These are phyloP conservation scores for Bagarius yarrelli DNA, from an alignment of 2,113 vertebrate genomes.

Conservation along the genomic window DNA sequence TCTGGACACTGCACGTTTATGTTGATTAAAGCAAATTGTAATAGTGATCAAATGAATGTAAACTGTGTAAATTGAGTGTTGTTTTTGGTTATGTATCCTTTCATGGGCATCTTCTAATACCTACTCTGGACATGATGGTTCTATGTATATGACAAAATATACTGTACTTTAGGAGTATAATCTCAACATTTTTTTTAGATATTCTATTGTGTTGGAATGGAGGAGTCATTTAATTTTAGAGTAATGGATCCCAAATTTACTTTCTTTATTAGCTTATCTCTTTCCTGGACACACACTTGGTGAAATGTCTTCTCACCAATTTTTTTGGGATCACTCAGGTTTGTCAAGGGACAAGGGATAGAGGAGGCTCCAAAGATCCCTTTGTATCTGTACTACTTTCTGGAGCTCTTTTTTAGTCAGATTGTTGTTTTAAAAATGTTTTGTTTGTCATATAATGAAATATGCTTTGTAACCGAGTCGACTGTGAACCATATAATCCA, in stretches of 20 bases:
- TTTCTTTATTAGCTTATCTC: constrained; percentile 5
- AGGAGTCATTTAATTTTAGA: not conserved
- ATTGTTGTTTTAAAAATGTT: not conserved
- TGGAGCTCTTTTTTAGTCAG: not conserved
- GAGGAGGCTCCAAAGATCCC: not conserved
- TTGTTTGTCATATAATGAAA: not conserved
- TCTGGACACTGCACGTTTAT: no score
- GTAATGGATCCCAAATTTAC: not conserved
- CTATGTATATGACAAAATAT: no score
- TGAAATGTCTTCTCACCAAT: not conserved
- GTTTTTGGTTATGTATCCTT: not conserved
- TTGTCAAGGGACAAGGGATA: not conserved
- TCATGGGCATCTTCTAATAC: not conserved
- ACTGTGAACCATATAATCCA: not conserved
- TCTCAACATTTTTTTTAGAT: not conserved
- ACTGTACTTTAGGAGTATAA: no score
- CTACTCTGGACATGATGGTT: no score
- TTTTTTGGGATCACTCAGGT: not conserved
- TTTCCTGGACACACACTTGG: not conserved
- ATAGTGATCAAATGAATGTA: no score
- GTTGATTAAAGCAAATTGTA: no score
- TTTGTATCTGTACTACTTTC: not conserved
- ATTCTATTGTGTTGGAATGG: not conserved
- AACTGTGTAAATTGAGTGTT: not conserved
- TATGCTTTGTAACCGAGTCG: not conserved